These are phyloP conservation scores for Manis crassicaudata DNA, from an alignment of 2,797 vertebrate genomes.

Conservation along the genomic window DNA sequence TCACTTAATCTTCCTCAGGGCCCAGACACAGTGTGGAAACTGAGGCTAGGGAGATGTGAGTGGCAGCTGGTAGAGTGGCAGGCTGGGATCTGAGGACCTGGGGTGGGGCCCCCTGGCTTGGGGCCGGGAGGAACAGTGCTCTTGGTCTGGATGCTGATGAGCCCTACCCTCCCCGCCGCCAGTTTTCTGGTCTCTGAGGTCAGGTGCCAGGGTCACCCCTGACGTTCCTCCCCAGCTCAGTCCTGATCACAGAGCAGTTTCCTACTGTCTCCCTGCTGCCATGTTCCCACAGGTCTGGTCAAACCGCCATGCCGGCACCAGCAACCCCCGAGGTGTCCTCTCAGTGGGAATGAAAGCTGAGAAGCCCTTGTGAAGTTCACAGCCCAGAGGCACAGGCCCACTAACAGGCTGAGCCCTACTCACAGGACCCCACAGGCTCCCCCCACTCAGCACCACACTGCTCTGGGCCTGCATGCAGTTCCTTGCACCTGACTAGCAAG, in stretches of 20 bases:
- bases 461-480: too few species aligned
- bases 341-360: not conserved
- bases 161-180: not conserved
- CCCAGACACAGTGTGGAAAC: not conserved
- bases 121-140: too few species aligned
- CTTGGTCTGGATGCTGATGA: not conserved
- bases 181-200: fast-evolving
- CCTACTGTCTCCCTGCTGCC: not conserved
- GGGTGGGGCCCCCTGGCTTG: not conserved
- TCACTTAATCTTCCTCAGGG: not conserved
- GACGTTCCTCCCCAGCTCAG: not conserved
- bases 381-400: not conserved
- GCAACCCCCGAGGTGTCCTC: not conserved
- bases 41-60: fast-evolving
- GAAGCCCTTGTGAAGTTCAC: too few species aligned
- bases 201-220: not conserved
- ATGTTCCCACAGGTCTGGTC: not conserved
- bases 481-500: too few species aligned
- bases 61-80: too few species aligned
- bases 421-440: too few species aligned
- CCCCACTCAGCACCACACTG: too few species aligned
- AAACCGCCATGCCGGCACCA: too few species aligned
- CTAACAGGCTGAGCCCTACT: not conserved
- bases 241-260: too few species aligned
- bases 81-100: not conserved